Evolutionary conservation across 2,797 vertebrate genomes (phyloP), one percentile per base, ranked within the genome.

Genomic region (Pyrocephalus nanus): DNA sequence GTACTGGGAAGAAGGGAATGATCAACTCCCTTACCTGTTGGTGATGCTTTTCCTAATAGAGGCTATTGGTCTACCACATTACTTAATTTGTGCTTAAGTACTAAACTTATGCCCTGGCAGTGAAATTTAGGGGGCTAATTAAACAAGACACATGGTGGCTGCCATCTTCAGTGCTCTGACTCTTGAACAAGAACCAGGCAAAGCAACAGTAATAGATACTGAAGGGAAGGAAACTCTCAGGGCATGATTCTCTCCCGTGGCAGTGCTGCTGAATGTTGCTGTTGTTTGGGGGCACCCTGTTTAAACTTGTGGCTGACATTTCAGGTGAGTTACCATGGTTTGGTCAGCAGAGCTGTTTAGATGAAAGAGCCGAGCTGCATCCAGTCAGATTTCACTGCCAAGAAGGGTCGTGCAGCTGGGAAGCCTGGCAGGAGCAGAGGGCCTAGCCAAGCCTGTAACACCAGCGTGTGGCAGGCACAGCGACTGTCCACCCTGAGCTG

Each of bases 401-500:
- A 22, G 26, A 14, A 27, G 43, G 25, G 21, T 6, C n/a, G 5
- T 27, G n/a, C 8, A 47, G 26, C n/a, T 11, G 34, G 9, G 51
- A 27, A 42, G 26, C 38, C n/a, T 13, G 36, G 43, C 48, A 21
- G 36, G 58, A 47, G 25, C 23, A 16, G 36, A 60, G 30, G 29
- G 8, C 13, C 20, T 5, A 2, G 3, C 9, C 22, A 29, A 45
- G 62, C 42, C n/a, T 8, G 29, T 29, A 42, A 29, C 11, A 6
- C 51, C 18, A 6, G 27, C 14, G 8, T 2, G 5, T 3, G 27
- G 26, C 54, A 30, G 16, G 21, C 29, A n/a, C 27, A 7, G 1
- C 1, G 23, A 8, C 38, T 30, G 32, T 2, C 7, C 3, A 8
- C 36, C 15, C 51, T 12, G 57, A 53, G 43, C 32, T 8, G 43